These are phyloP conservation scores for Oegoconia quadripuncta DNA, from an alignment of 2,888 invertebrate species.

Conservation along the genomic window DNA sequence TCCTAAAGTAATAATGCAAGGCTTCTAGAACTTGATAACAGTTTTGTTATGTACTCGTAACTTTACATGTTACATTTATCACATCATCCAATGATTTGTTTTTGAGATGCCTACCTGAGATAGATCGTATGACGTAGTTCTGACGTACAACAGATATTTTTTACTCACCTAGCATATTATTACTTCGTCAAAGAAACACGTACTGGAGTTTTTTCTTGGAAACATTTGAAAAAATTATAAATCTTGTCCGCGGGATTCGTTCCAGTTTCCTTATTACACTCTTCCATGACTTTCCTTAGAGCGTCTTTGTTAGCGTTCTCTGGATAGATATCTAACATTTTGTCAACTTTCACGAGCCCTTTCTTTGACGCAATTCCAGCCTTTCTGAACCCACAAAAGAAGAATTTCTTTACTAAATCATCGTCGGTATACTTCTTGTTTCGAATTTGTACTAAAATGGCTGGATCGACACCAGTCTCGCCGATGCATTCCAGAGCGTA, in stretches of 20 bases:
- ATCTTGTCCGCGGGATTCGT: constrained; percentile 44
- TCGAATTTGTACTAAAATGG: constrained; percentile 25
- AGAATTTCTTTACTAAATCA: constrained; percentile 45
- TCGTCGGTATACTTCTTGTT: constrained; percentile 44
- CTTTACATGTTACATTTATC: too few species aligned
- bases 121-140: too few species aligned
- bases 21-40: too few species aligned
- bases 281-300: constrained; percentile 37
- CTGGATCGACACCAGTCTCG: constrained; percentile 2
- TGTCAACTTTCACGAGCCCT: constrained; percentile 49
- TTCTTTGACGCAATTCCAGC: constrained; percentile 34
- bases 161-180: background rate
- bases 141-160: too few species aligned
- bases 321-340: constrained; percentile 41
- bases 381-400: constrained; percentile 51
- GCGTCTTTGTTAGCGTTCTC: constrained; percentile 35
- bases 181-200: background rate
- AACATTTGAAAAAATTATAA: constrained; percentile 46
- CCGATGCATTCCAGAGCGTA: constrained; percentile 1
- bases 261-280: constrained; percentile 40
- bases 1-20: too few species aligned
- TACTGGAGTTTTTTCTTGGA: constrained; percentile 25
- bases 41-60: too few species aligned
- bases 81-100: too few species aligned
- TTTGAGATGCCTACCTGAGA: too few species aligned